Evolutionary conservation across 2,113 vertebrate species (phyloP).

Genomic region (Chunga burmeisteri): DNA sequence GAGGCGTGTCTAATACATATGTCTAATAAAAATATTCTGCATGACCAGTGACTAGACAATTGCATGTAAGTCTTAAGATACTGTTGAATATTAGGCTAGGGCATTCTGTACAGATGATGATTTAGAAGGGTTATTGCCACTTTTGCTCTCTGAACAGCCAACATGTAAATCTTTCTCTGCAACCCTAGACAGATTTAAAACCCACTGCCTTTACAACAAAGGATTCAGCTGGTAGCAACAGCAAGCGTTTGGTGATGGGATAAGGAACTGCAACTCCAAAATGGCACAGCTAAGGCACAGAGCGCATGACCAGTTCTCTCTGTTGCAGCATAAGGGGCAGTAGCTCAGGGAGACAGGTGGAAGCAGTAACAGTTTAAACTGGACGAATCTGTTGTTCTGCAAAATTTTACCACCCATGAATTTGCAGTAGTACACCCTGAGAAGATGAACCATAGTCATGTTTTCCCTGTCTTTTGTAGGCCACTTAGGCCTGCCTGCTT

Average conservation of each 20-base stretch:
- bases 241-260: neutral
- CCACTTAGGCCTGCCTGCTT: neutral
- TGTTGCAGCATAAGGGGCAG: neutral
- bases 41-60: neutral
- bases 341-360: neutral
- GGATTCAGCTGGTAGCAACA: neutral
- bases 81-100: neutral
- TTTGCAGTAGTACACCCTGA: neutral
- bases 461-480: neutral
- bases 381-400: neutral
- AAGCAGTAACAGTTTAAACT: neutral
- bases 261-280: neutral
- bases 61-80: neutral
- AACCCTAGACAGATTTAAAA: neutral
- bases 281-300: neutral
- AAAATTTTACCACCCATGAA: neutral
- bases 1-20: neutral
- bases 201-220: neutral
- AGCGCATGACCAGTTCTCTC: accelerated
- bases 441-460: neutral
- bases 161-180: neutral
- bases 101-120: neutral
- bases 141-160: neutral
- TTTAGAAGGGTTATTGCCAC: neutral
- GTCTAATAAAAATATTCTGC: neutral